A percentile compares a stretch with the other conserved stretches of the same genome.
Evolutionary conservation across 30 jellyfish, hydroid and myxozoan genomes (phyloP).

Genomic region (Hydractinia symbiolongicarpus): DNA sequence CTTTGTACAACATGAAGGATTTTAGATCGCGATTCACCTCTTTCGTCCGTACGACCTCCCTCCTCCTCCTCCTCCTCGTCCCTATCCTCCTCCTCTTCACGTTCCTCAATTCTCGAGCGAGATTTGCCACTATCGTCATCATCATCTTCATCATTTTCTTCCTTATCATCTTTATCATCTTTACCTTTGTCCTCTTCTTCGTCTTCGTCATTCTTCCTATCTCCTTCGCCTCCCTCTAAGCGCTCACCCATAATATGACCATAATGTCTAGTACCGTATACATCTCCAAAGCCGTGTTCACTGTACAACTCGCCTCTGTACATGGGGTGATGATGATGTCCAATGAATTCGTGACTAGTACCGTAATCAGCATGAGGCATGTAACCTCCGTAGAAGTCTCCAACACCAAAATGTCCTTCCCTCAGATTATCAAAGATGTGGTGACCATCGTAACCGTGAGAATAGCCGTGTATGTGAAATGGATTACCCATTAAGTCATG

Average conservation of each 20-base stretch:
- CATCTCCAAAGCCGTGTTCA: neutral
- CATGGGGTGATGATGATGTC: neutral
- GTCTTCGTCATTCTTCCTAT: neutral
- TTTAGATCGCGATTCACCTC: slow-evolving; percentile 15
- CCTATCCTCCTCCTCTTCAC: slow-evolving; percentile 36
- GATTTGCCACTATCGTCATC: neutral
- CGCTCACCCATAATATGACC: slow-evolving; percentile 1
- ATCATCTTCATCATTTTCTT: slow-evolving; percentile 3
- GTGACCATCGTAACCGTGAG: slow-evolving; percentile 17
- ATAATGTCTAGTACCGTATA: neutral
- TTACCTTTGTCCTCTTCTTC: neutral
- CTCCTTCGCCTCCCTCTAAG: neutral
- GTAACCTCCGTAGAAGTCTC: slow-evolving; percentile 8
- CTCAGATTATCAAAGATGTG: neutral
- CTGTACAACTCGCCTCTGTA: neutral
- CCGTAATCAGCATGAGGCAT: slow-evolving; percentile 13
- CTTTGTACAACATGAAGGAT: neutral
- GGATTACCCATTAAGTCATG: slow-evolving; percentile 14
- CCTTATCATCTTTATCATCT: neutral
- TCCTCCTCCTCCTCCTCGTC: slow-evolving; percentile 43
- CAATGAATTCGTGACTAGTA: slow-evolving; percentile 14
- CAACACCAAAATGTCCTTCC: neutral
- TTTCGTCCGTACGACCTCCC: slow-evolving; percentile 7
- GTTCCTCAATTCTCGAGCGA: slow-evolving; percentile 51
- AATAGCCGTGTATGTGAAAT: slow-evolving; percentile 14